Percentiles rank a stretch among this genome's conserved stretches.
Evolutionary conservation across 2,797 vertebrate species (phyloP).

Genomic region (Coendou prehensilis): DNA sequence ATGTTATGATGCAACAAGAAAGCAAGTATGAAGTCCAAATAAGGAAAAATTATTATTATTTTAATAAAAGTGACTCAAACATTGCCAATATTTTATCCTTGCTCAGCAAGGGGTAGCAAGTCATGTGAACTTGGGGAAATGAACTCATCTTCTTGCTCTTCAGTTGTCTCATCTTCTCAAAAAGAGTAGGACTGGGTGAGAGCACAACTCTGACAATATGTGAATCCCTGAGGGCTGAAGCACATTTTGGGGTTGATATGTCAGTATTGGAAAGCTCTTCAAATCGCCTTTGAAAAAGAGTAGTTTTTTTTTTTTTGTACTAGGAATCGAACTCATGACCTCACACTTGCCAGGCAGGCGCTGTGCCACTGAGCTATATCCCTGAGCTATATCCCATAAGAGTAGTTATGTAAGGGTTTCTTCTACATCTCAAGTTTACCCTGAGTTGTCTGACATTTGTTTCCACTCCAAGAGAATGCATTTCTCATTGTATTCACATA

Average conservation of each 20-base stretch:
- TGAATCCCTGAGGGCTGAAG: neutral
- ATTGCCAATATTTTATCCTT: neutral
- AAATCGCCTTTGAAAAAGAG: neutral
- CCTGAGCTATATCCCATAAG: neutral
- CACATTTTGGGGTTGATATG: neutral
- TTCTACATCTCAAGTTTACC: neutral
- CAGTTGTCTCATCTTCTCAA: neutral
- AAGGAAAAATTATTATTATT: neutral
- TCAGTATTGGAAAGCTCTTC: neutral
- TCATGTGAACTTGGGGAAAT: neutral
- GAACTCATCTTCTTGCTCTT: neutral
- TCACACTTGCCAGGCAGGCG: too few relatives aligned
- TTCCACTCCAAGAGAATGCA: neutral
- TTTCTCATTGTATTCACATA: neutral
- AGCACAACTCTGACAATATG: neutral
- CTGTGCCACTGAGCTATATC: too few relatives aligned
- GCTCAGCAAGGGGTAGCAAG: neutral
- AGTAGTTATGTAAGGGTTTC: neutral
- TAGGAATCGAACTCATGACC: too few relatives aligned
- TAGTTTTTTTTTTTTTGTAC: neutral
- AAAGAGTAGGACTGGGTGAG: neutral
- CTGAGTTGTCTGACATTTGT: neutral
- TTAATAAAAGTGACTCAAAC: slow-evolving; percentile 14
- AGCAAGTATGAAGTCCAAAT: neutral
- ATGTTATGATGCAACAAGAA: neutral